Conservation (phyloP, 53 echinoderm and acorn worm genomes). For the Arbacia lixula region DNA sequence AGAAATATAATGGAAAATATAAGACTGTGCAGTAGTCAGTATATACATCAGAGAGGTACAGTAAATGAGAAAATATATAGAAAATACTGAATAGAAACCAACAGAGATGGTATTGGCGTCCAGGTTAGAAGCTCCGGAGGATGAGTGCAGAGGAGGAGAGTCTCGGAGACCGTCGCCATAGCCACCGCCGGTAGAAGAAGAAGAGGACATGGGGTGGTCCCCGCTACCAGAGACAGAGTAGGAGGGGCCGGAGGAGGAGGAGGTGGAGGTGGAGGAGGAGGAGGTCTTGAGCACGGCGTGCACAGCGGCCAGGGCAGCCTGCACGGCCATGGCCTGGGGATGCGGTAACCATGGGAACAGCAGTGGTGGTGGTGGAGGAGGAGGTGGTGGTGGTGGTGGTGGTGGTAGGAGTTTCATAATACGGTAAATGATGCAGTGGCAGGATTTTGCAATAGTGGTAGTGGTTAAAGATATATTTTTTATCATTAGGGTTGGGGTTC, state of each 20-base stretch:
- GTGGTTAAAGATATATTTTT: not conserved
- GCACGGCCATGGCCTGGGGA: conserved; percentile 83
- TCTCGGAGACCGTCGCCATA: conserved; percentile 8
- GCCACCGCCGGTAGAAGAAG: conserved; percentile 23
- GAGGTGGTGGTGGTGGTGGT: not conserved
- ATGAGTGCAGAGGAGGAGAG: conserved; percentile 36
- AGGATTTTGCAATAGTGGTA: not conserved
- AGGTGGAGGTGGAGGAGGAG: conserved; percentile 81
- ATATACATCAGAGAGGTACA: not conserved
- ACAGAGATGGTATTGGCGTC: conserved; percentile 88
- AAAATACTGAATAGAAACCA: conserved; percentile 74
- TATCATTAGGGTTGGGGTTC: not conserved
- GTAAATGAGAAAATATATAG: conserved; percentile 35
- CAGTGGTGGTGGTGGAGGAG: not conserved
- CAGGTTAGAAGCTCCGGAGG: conserved; percentile 58
- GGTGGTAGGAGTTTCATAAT: not conserved
- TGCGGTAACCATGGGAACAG: conserved; percentile 1
- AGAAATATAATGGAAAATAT: not conserved
- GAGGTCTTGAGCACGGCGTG: conserved; percentile 86
- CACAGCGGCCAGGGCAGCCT: conserved; percentile 89
- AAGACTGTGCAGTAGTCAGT: not conserved
- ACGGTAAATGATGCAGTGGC: not conserved
- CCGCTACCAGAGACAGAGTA: conserved; percentile 64
- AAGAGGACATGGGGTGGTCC: conserved; percentile 34
- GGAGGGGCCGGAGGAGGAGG: conserved; percentile 75